phyloP scores from a whole-genome alignment of 2,888 invertebrate species.

The Beris morrisii region DNA sequence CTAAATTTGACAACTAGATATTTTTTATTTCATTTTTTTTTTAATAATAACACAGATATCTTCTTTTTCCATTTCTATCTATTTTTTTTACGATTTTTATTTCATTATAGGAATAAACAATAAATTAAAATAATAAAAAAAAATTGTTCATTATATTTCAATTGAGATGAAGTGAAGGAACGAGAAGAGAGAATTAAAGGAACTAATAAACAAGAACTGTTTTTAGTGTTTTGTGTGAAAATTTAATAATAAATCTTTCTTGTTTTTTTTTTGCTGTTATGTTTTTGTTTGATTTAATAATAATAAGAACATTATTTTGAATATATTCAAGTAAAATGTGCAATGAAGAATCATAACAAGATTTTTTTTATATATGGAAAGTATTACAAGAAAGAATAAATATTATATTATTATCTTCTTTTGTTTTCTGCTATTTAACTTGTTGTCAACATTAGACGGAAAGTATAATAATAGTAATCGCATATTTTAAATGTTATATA shows the following conservation, averaged over 20 bases:
- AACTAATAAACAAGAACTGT: constrained; percentile 5
- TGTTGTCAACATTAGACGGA: constrained; percentile 33
- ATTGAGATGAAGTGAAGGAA: too few species aligned
- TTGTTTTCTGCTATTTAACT: constrained; percentile 20
- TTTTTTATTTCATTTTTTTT: not conserved
- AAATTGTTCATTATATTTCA: not conserved
- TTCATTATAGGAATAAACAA: not conserved
- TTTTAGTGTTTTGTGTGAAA: constrained; percentile 6
- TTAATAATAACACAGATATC: constrained; percentile 10
- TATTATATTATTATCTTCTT: constrained; percentile 28
- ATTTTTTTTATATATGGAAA: constrained; percentile 28
- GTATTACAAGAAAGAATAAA: constrained; percentile 20
- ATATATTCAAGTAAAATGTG: constrained; percentile 36
- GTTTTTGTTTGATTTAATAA: constrained; percentile 24
- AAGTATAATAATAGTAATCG: constrained; percentile 27
- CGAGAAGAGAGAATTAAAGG: constrained; percentile 2
- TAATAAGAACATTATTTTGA: constrained; percentile 35
- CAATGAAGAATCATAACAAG: constrained; percentile 35
- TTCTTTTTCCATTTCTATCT: constrained; percentile 5
- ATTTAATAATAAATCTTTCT: constrained; percentile 10
- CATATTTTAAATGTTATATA: constrained; percentile 28
- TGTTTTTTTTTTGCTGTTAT: constrained; percentile 26
- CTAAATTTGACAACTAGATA: constrained; percentile 5
- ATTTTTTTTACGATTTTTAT: constrained; percentile 10
- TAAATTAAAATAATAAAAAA: constrained; percentile 3